phyloP scores from a whole-genome alignment of 2,113 vertebrate genomes.

The Scomber colias region DNA sequence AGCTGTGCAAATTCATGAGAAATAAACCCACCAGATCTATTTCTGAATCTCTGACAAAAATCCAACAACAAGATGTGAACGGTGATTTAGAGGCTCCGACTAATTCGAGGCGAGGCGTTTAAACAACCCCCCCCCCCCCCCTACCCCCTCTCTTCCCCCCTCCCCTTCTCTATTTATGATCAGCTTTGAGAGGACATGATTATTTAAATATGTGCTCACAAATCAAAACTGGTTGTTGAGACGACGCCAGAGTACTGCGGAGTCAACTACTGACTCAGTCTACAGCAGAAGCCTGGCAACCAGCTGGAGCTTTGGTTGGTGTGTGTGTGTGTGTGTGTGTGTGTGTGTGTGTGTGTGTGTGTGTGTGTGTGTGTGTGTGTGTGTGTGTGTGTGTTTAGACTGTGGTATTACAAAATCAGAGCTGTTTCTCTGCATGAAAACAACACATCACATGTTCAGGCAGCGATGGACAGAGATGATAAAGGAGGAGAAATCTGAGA shows the following conservation, averaged over 20 bases:
- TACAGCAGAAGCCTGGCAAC: constrained; percentile 23
- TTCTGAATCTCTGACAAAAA: too few species aligned
- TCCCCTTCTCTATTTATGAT: too few species aligned
- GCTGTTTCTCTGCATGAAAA: background rate
- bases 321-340: too few species aligned
- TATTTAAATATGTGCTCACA: background rate
- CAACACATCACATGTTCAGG: constrained; percentile 11
- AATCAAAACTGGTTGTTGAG: constrained; percentile 14
- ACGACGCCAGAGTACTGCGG: constrained; percentile 23
- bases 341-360: too few species aligned
- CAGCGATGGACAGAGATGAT: background rate
- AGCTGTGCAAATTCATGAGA: background rate
- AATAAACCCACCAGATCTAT: too few species aligned
- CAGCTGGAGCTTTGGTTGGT: constrained; percentile 32
- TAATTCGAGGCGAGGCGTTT: too few species aligned
- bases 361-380: too few species aligned
- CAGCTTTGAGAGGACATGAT: background rate
- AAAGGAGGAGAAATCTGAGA: background rate
- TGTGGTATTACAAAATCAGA: constrained; percentile 19
- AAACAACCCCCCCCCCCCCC: too few species aligned
- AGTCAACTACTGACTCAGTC: constrained; percentile 46
- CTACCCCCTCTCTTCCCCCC: too few species aligned
- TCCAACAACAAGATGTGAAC: too few species aligned
- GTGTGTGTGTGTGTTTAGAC: background rate
- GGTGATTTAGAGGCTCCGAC: too few species aligned